phyloP scores from a whole-genome alignment of 2,113 vertebrate genomes.

The Cyrtonyx montezumae region DNA sequence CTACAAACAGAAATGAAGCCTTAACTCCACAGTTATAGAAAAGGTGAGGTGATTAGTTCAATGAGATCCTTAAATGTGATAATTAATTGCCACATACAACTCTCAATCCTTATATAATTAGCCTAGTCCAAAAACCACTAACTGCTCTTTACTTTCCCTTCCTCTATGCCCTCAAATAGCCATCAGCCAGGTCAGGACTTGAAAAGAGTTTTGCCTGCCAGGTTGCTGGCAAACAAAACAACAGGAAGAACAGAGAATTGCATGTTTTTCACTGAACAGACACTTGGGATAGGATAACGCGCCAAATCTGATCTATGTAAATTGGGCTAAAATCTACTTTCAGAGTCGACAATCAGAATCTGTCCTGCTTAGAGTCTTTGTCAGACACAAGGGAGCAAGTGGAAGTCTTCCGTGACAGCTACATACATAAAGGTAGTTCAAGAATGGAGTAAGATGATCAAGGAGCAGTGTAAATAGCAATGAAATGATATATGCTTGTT shows the following conservation, averaged over 20 bases:
- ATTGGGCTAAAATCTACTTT: slow-evolving; percentile 55
- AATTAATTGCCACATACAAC: not conserved
- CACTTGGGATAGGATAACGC: slow-evolving; percentile 16
- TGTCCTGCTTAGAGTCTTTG: slow-evolving; percentile 36
- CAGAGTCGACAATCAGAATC: slow-evolving; percentile 43
- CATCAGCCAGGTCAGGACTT: slow-evolving; percentile 44
- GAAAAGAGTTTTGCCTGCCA: slow-evolving; percentile 39
- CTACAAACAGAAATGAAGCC: not conserved
- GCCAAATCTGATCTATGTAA: slow-evolving; percentile 56
- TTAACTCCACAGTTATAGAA: not conserved
- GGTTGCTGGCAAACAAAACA: slow-evolving; percentile 45
- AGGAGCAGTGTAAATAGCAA: not conserved
- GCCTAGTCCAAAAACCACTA: not conserved
- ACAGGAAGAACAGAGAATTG: not conserved
- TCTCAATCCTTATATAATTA: not conserved
- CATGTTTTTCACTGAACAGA: slow-evolving; percentile 45
- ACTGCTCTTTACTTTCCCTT: not conserved
- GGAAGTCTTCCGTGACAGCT: slow-evolving; percentile 50
- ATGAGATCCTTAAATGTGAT: not conserved
- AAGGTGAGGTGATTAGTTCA: not conserved
- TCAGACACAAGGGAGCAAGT: slow-evolving; percentile 32
- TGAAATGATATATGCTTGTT: slow-evolving; percentile 20
- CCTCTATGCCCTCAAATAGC: slow-evolving; percentile 33
- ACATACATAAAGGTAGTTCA: slow-evolving; percentile 28
- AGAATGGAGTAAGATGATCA: slow-evolving; percentile 44